phyloP scores from a whole-genome alignment of 2,113 vertebrate species.

The Nettapus auritus region DNA sequence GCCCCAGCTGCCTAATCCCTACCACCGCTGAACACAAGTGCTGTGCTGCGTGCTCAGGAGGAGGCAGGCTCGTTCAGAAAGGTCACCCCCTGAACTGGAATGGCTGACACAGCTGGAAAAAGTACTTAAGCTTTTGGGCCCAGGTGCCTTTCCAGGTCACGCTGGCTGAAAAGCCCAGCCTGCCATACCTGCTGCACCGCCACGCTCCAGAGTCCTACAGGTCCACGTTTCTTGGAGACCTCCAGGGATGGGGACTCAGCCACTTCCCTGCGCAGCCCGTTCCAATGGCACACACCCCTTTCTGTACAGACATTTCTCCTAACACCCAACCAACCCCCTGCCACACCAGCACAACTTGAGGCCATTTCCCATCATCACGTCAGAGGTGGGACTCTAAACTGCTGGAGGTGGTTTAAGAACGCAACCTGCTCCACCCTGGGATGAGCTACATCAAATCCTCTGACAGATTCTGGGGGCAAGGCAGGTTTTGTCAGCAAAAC shows the following conservation, averaged over 20 bases:
- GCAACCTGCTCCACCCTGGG: background rate
- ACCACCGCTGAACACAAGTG: rapidly evolving
- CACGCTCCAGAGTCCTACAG: no score
- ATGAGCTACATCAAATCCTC: background rate
- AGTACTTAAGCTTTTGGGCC: constrained; percentile 4
- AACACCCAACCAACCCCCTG: no score
- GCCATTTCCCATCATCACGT: no score
- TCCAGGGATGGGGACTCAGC: no score
- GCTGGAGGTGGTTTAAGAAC: background rate
- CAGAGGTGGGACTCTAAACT: background rate
- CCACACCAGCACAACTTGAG: no score
- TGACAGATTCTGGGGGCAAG: background rate
- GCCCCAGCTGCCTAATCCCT: background rate
- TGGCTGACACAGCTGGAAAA: constrained; percentile 36
- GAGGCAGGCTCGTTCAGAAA: background rate
- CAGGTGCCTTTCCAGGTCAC: background rate
- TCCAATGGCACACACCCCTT: no score
- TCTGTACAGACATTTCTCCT: no score
- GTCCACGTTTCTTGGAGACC: no score
- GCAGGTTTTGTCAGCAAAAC: background rate
- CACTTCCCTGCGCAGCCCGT: no score
- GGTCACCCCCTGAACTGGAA: background rate
- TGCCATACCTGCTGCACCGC: background rate
- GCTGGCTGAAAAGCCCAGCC: background rate
- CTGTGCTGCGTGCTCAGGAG: rapidly evolving